Base-by-base conservation (phyloP, 2,888 invertebrate genomes). In the Mechanitis messenoides region DNA sequence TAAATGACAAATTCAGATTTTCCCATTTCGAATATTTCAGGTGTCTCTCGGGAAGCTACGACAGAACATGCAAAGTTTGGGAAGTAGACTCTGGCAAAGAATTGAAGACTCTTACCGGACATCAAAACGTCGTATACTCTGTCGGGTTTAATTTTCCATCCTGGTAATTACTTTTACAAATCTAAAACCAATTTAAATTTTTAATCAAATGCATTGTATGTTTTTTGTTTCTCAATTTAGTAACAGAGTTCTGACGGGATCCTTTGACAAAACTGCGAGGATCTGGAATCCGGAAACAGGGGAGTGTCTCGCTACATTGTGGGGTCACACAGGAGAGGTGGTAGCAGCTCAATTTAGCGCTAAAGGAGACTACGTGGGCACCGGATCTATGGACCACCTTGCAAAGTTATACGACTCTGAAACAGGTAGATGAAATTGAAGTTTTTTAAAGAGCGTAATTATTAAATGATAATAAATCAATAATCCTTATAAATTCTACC, bases 31-130 rank as follows among this genome's bases (percentile, higher is more conserved):
- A 11, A 28, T 31, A 0, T 20, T 20, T 20, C 74, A 95, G 94
- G 76, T 95, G 95, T 80, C 84, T 95, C 66, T 94, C 96, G 1
- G 95, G 95, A 68, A 96, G 96, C 81, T 96, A 96, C 79, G 96
- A 96, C 80, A 91, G 96, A 69, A 95, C 95, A 28, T 96, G 96
- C 83, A 94, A 95, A 80, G 90, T 96, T 60, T 95, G 95, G 93
- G 92, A 94, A 80, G 93, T 95, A 65, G 92, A 93, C 65, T 88
- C 91, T 11, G 95, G 95, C 53, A 90, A 87, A 64, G 94, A 95
- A 78, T 81, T 94, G 72, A 91, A 92, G 75, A 92, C 93, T 5
- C 90, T 96, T 46, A 84, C 91, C 45, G 95, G 95, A 28, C 96
- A 96, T 73, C 92, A 93, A 71, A 96, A 95, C 83, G 95, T 95